These are phyloP conservation scores for Sinosuthora webbiana DNA, from an alignment of 2,113 vertebrate genomes.

Conservation along the genomic window DNA sequence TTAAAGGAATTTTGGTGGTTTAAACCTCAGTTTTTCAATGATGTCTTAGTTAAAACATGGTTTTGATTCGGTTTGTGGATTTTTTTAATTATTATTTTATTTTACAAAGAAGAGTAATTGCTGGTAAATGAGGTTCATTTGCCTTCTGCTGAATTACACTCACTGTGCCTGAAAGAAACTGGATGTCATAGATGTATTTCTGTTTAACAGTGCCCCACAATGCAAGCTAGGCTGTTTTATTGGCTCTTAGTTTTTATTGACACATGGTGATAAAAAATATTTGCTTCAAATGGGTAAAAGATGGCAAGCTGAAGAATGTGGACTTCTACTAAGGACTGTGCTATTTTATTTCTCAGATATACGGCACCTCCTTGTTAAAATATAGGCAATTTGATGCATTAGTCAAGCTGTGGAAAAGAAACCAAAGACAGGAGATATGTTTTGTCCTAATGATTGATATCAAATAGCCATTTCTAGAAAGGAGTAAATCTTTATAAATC, in stretches of 20 bases:
- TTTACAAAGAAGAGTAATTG: background rate
- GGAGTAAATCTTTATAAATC: background rate
- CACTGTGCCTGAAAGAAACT: background rate
- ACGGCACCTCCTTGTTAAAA: background rate
- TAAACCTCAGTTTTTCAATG: background rate
- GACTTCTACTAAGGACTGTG: background rate
- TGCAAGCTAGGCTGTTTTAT: constrained; percentile 38
- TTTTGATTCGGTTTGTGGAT: background rate
- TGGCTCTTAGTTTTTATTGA: constrained; percentile 44
- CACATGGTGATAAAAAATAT: constrained; percentile 12
- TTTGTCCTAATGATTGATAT: constrained; percentile 20
- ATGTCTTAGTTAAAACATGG: background rate
- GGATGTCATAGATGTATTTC: background rate
- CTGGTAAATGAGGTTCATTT: background rate
- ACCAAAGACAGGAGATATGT: background rate
- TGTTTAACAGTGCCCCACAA: constrained; percentile 4
- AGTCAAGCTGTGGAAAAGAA: constrained; percentile 1
- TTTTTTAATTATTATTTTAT: background rate
- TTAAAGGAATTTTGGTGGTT: background rate
- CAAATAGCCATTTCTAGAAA: background rate
- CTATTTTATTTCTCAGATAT: background rate
- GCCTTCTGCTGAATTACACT: background rate
- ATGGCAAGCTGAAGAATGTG: background rate
- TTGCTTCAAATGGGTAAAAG: constrained; percentile 32
- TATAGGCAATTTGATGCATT: constrained; percentile 7